A percentile compares a stretch with the other conserved stretches of the same genome.
phyloP scores from a whole-genome alignment of 2,888 invertebrate genomes.

The Uloborus plumipes region DNA sequence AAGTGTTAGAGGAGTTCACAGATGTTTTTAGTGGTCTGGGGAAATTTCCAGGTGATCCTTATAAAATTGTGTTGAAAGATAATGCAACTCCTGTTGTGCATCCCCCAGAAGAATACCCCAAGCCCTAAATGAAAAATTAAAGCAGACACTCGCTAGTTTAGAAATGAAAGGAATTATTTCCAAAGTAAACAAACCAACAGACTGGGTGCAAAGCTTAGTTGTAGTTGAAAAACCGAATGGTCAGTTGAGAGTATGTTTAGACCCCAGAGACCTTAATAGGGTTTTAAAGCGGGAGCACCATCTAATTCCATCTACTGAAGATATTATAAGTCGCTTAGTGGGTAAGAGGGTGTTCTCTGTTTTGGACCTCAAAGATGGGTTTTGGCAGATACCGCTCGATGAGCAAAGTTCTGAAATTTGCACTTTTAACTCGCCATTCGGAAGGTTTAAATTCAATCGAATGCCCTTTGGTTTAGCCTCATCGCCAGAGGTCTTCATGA shows the following conservation, averaged over 20 bases:
- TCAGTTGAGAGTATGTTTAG: neutral
- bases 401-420: constrained; percentile 26
- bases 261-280: constrained; percentile 9
- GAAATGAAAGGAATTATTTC: constrained; percentile 10
- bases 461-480: constrained; percentile 30
- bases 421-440: constrained; percentile 32
- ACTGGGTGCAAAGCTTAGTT: too few relatives aligned
- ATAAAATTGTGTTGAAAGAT: constrained; percentile 12
- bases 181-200: constrained; percentile 8
- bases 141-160: constrained; percentile 3
- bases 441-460: constrained; percentile 21
- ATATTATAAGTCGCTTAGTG: neutral
- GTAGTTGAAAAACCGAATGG: neutral
- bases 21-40: constrained; percentile 18
- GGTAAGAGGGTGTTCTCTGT: constrained; percentile 1
- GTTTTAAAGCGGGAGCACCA: constrained; percentile 3
- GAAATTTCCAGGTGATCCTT: constrained; percentile 7
- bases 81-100: constrained; percentile 2
- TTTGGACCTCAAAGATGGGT: constrained; percentile 21
- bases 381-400: constrained; percentile 27
- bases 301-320: constrained; percentile 5
- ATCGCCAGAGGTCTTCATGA: constrained; percentile 25
- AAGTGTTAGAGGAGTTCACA: neutral
- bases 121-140: constrained; percentile 1
- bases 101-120: constrained; percentile 15